phyloP scores from a whole-genome alignment of 2,797 vertebrate species.

The Megalops cyprinoides region DNA sequence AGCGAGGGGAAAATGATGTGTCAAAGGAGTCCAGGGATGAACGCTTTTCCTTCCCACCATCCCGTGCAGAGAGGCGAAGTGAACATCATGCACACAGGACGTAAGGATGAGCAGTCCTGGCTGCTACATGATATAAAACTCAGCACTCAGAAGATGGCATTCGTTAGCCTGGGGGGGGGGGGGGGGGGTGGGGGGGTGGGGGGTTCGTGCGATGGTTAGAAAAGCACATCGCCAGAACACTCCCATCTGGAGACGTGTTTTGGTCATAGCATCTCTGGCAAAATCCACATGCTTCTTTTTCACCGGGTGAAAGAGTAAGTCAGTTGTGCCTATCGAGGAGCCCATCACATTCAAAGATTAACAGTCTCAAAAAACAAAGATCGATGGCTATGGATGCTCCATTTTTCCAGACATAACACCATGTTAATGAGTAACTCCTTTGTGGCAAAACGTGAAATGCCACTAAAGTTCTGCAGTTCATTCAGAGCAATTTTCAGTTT shows the following conservation, averaged over 20 bases:
- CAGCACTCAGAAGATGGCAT: slow-evolving; percentile 5
- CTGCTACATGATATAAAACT: slow-evolving; percentile 15
- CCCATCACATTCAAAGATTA: neutral
- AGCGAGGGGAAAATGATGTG: no score
- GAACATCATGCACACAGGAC: neutral
- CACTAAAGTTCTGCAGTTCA: no score
- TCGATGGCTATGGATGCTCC: no score
- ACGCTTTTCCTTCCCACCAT: no score
- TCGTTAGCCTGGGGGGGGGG: neutral
- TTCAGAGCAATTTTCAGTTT: no score
- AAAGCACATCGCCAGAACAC: neutral
- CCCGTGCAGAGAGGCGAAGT: neutral
- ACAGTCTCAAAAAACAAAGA: neutral
- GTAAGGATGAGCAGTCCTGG: neutral
- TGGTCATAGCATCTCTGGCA: neutral
- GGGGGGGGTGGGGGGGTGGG: neutral
- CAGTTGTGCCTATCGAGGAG: neutral
- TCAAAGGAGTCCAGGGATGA: no score
- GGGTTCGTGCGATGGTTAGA: neutral
- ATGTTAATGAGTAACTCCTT: no score
- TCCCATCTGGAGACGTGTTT: neutral
- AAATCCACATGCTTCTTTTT: neutral
- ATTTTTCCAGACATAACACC: no score
- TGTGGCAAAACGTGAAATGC: no score
- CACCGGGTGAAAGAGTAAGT: neutral